These are phyloP conservation scores for Lycia hirtaria DNA, from an alignment of 2,888 invertebrate species.

Conservation along the genomic window DNA sequence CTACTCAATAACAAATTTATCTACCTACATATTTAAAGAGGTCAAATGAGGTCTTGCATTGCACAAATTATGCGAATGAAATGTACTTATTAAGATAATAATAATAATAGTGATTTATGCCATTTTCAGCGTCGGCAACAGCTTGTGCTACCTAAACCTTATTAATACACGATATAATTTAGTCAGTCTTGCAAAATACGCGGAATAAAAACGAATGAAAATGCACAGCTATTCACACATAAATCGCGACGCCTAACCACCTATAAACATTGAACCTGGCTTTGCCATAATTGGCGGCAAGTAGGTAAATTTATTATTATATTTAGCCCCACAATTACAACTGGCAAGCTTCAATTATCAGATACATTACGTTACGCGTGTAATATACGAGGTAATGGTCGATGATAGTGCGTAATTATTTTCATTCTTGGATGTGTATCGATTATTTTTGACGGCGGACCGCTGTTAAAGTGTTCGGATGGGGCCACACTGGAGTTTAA, in stretches of 20 bases:
- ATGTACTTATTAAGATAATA: no score
- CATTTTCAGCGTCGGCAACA: no score
- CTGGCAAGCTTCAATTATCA: slow-evolving; percentile 31
- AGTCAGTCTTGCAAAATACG: no score
- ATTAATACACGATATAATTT: no score
- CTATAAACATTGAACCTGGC: slow-evolving; percentile 34
- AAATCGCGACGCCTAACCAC: slow-evolving; percentile 25
- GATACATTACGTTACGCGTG: slow-evolving; percentile 58
- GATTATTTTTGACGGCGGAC: slow-evolving; percentile 43
- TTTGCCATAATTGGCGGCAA: slow-evolving; percentile 39
- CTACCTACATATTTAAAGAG: no score
- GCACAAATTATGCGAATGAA: no score
- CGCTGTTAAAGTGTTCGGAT: slow-evolving; percentile 27
- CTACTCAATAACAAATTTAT: no score
- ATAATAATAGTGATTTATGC: no score
- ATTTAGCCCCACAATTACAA: slow-evolving; percentile 47
- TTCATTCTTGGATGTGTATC: slow-evolving; percentile 58
- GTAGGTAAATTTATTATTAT: slow-evolving; percentile 48
- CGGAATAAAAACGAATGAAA: no score
- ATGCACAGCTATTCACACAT: slow-evolving; percentile 19
- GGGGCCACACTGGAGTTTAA: slow-evolving; percentile 7
- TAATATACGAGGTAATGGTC: slow-evolving; percentile 68
- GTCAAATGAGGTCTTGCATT: no score
- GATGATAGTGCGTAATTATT: slow-evolving; percentile 69
- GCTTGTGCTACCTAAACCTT: no score